Base-by-base conservation (phyloP, 2,797 vertebrate species). In the Acrossocheilus fasciatus region DNA sequence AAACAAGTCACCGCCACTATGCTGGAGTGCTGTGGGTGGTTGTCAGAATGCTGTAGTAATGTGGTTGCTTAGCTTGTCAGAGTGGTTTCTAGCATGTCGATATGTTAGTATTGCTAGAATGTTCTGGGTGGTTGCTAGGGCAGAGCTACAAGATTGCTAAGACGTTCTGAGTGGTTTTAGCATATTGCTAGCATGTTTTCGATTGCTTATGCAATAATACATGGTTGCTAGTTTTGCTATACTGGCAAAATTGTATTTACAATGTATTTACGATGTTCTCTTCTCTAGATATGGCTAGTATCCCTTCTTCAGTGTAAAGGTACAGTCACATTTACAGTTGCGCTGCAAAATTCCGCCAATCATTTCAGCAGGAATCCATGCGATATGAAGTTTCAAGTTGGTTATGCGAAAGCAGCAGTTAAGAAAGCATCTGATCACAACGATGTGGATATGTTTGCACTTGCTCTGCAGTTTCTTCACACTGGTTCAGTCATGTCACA, bases 1-100 rank as follows among this genome's bases (percentile, higher is more conserved):
- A 80, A 80, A 66, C 77, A 80, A 80, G 39, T 80, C 77, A 34
- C 41, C 1, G 1, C 41, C 59, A 64, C 41, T 45, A 30, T 66
- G 41, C 54, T 26, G 57, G 36, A 62, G 18, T 62, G 23, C 41
- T 73, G 41, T 73, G 70, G 70, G 70, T 45, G 41, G 39, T 66
- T 80, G 59, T 45, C 59, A 34, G 52, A 59, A 26, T 17, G 20
- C 76, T 78, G 52, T 59, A 41, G 52, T 59, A 41, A 78, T 59
- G 23, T n/a, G 52, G 75, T 78, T 26, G 20, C 75, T 59, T 78
- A 59, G 73, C 26, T 75, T 52, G 45, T 52, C 45, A 34, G 15
- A 34, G 36, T 78, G 52, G 20, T 59, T 78, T 78, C 52, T 59
- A 78, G 57, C 23, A 59, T 41, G 36, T 43, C 23, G 5, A 12